phyloP scores from a whole-genome alignment of 2,113 vertebrate species.

The Anseranas semipalmata region DNA sequence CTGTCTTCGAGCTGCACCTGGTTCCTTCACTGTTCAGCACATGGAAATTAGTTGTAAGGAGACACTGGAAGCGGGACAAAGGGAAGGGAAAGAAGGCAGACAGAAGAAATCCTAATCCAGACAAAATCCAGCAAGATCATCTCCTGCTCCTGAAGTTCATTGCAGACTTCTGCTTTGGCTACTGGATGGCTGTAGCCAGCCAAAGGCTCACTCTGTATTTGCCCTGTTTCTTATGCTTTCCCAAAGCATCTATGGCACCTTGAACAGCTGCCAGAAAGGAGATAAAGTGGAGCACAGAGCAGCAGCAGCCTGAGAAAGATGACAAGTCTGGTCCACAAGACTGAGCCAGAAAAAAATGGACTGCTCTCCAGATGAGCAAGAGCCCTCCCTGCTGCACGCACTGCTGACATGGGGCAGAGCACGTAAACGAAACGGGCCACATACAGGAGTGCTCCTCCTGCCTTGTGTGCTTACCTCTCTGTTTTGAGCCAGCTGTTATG shows the following conservation, averaged over 20 bases:
- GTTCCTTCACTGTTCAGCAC: not conserved
- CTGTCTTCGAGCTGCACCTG: not conserved
- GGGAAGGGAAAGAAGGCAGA: not conserved
- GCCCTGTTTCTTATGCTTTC: not conserved
- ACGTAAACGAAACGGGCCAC: not conserved
- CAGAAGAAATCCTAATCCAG: not conserved
- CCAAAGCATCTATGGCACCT: not conserved
- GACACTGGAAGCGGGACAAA: not conserved
- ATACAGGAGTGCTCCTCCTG: rapidly evolving
- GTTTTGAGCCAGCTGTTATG: rapidly evolving
- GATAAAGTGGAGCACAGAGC: not conserved
- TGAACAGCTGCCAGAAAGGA: not conserved
- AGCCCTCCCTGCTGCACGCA: not conserved
- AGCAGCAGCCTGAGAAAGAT: not conserved
- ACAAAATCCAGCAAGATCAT: not conserved
- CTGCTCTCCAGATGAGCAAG: not conserved
- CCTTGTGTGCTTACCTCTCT: not conserved
- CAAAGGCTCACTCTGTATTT: not conserved
- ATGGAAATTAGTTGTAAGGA: not conserved
- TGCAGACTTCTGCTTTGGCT: not conserved
- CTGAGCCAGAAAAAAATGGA: not conserved
- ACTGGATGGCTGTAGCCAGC: not conserved
- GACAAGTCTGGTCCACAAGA: not conserved
- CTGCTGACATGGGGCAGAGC: not conserved
- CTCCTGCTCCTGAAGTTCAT: not conserved